Conservation (phyloP, 2,113 vertebrate species). For the Brachyhypopomus gauderio region DNA sequence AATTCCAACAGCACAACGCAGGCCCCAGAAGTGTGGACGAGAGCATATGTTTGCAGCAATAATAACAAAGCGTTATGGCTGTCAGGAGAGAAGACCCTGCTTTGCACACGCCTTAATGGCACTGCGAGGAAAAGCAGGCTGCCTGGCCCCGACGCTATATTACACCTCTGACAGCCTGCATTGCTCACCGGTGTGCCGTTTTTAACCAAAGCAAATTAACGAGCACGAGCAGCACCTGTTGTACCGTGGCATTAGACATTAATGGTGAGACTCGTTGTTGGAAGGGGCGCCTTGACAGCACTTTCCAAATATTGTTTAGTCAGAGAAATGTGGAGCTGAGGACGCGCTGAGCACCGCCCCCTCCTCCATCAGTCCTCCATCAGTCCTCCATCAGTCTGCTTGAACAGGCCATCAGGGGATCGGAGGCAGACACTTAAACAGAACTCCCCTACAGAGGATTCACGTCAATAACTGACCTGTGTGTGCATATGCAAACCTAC, state of each 20-base stretch:
- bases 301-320: slow-evolving; percentile 54
- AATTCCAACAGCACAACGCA: slow-evolving; percentile 78
- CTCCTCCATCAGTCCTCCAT: slow-evolving; percentile 47
- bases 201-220: slow-evolving; percentile 87
- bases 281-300: slow-evolving; percentile 54
- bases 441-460: slow-evolving; percentile 38
- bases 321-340: slow-evolving; percentile 44
- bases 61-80: slow-evolving; percentile 93
- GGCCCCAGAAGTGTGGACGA: slow-evolving; percentile 50
- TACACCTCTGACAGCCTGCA: slow-evolving; percentile 85
- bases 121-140: slow-evolving; percentile 84
- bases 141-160: slow-evolving; percentile 88
- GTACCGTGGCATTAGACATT: slow-evolving; percentile 58
- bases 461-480: slow-evolving; percentile 40
- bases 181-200: slow-evolving; percentile 88
- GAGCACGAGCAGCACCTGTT: slow-evolving; percentile 73
- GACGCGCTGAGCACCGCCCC: slow-evolving; percentile 46
- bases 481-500: slow-evolving; percentile 14
- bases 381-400: slow-evolving; percentile 44
- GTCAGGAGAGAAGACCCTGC: slow-evolving; percentile 89
- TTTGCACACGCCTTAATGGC: slow-evolving; percentile 90
- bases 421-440: slow-evolving; percentile 36
- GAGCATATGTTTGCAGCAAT: slow-evolving; percentile 93
- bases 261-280: slow-evolving; percentile 49
- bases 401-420: slow-evolving; percentile 44